Percentiles rank a stretch among this genome's conserved stretches.
phyloP scores from a whole-genome alignment of 2,888 invertebrate genomes.

The Campoplex nolae region DNA sequence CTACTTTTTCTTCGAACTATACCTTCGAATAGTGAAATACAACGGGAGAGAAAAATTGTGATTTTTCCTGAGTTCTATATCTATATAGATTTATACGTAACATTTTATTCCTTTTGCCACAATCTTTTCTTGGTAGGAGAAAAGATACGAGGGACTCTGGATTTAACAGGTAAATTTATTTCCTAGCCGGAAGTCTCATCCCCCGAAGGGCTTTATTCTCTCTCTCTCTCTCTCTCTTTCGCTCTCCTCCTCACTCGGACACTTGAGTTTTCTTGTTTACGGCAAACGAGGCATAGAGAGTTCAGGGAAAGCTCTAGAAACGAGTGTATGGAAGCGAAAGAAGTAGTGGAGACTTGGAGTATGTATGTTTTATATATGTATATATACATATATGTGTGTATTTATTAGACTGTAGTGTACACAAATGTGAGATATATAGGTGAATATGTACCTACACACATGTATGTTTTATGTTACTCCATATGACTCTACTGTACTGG shows the following conservation, averaged over 20 bases:
- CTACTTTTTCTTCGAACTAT: conserved; percentile 25
- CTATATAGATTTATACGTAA: conserved; percentile 3
- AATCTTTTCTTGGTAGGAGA: conserved; percentile 48
- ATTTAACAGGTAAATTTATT: conserved; percentile 81
- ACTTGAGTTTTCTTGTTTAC: conserved; percentile 70
- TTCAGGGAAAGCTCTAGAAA: conserved; percentile 50
- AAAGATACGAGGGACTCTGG: conserved; percentile 62
- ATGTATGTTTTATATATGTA: conserved; percentile 21
- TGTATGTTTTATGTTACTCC: conserved; percentile 1
- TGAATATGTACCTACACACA: not conserved
- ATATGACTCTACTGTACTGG: conserved; percentile 35
- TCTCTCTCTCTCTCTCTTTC: conserved; percentile 29
- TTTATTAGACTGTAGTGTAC: conserved; percentile 25
- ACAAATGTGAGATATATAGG: conserved; percentile 8
- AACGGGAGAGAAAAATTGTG: conserved; percentile 39
- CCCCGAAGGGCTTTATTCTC: conserved; percentile 59
- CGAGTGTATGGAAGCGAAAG: conserved; percentile 59
- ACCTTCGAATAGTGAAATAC: not conserved
- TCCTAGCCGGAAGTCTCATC: conserved; percentile 77
- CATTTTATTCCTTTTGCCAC: conserved; percentile 40
- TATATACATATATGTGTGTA: not conserved
- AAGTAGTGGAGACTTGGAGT: conserved; percentile 42
- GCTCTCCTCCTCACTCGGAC: conserved; percentile 39
- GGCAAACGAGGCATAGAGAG: conserved; percentile 69
- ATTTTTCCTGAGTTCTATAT: conserved; percentile 15